Percentiles rank a stretch among this genome's conserved stretches.
These are phyloP conservation scores for Caenorhabditis auriculariae DNA, from an alignment of 2,888 invertebrate genomes.

Conservation along the genomic window DNA sequence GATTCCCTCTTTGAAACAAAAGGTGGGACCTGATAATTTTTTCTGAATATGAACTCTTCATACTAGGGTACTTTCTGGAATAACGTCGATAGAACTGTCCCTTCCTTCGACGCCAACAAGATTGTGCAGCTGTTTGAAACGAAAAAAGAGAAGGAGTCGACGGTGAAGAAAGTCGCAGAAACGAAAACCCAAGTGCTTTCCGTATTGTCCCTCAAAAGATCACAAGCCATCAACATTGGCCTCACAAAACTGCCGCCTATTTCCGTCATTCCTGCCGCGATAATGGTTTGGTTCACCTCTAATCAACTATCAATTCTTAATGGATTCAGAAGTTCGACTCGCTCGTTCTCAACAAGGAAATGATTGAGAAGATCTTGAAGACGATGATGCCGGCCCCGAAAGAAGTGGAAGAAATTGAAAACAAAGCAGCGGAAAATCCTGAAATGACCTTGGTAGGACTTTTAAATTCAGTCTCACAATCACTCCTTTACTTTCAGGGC, in stretches of 20 bases:
- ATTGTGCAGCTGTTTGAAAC: conserved; percentile 95
- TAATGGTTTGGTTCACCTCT: conserved; percentile 50
- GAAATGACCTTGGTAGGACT: conserved; percentile 76
- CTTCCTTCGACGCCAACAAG: conserved; percentile 85
- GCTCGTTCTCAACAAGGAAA: conserved; percentile 90
- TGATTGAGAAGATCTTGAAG: conserved; percentile 81
- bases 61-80: conserved; percentile 77
- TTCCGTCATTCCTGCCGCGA: conserved; percentile 93
- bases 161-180: conserved; percentile 47
- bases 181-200: conserved; percentile 80
- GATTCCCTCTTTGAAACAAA: conserved; percentile 57
- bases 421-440: conserved; percentile 75
- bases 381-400: conserved; percentile 87
- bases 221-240: conserved; percentile 98
- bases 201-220: conserved; percentile 92
- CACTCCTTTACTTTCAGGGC: conserved; percentile 68
- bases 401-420: conserved; percentile 44
- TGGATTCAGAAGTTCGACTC: conserved; percentile 99
- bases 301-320: too few species aligned
- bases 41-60: neutral
- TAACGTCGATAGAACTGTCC: conserved; percentile 72
- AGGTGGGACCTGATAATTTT: conserved; percentile 5
- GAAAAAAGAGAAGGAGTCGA: conserved; percentile 76
- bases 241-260: conserved; percentile 98
- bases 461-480: neutral